Percentiles rank a stretch among this genome's conserved stretches.
These are phyloP conservation scores for Martes martes DNA, from an alignment of 2,113 vertebrate species.

Conservation along the genomic window DNA sequence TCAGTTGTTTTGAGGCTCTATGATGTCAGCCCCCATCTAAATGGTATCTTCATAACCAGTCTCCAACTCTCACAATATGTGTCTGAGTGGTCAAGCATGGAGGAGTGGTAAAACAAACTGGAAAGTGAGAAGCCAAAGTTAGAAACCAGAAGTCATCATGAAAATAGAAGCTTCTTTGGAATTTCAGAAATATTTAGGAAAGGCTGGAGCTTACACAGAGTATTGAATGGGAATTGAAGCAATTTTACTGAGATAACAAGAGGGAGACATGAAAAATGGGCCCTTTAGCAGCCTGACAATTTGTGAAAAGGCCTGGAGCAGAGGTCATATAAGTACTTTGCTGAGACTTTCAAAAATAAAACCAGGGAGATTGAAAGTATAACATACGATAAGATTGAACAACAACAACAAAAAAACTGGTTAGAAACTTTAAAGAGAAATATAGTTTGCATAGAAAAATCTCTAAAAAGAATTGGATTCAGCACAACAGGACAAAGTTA, in stretches of 20 bases:
- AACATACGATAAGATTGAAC: not conserved
- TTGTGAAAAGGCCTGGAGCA: not conserved
- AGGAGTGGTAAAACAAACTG: not conserved
- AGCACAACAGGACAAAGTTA: not conserved
- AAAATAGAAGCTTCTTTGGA: not conserved
- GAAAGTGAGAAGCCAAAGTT: not conserved
- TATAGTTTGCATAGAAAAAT: not conserved
- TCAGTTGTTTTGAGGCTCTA: conserved; percentile 1
- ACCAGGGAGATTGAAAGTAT: not conserved
- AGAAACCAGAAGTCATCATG: not conserved
- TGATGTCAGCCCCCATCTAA: not conserved
- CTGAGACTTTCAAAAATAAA: not conserved
- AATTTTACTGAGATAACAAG: conserved; percentile 5
- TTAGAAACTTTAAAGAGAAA: conserved; percentile 21
- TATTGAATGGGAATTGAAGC: not conserved
- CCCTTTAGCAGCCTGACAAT: not conserved
- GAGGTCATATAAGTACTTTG: conserved; percentile 31
- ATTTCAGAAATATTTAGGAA: not conserved
- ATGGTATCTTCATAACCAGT: not conserved
- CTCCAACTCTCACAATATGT: not conserved
- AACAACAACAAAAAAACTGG: not conserved
- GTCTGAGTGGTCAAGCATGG: not conserved
- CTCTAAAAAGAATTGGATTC: not conserved
- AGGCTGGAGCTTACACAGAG: not conserved
- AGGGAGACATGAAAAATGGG: conserved; percentile 5